Percentiles rank a stretch among this genome's conserved stretches.
Evolutionary conservation across 2,888 invertebrate species (phyloP).

Genomic region (Drosophila atroscutellata): DNA sequence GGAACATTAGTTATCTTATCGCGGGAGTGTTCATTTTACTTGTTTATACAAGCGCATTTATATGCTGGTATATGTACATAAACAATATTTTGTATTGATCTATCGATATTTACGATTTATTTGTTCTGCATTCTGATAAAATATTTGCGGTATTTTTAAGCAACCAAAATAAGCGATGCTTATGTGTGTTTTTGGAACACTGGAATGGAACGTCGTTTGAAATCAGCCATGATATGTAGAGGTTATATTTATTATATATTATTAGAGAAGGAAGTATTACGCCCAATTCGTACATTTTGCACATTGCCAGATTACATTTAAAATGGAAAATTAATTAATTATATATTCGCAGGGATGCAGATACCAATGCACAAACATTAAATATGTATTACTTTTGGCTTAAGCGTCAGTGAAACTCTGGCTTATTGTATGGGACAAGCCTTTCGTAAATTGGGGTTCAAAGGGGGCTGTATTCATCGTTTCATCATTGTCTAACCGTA

Average conservation of each 20-base stretch:
- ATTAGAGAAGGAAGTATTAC: not conserved
- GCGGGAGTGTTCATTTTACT: conserved; percentile 46
- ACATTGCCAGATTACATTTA: too few relatives aligned
- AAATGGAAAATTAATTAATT: not conserved
- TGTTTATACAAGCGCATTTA: conserved; percentile 45
- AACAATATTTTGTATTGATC: conserved; percentile 20
- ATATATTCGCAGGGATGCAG: not conserved
- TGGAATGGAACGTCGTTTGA: not conserved
- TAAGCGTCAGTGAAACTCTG: not conserved
- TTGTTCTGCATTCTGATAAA: not conserved
- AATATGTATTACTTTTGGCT: not conserved
- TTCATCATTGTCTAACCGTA: not conserved
- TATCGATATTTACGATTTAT: conserved; percentile 31
- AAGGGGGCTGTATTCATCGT: not conserved
- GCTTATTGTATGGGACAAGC: not conserved
- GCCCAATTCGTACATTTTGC: not conserved
- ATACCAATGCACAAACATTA: not conserved
- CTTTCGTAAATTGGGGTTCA: not conserved
- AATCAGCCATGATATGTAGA: not conserved
- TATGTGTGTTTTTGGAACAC: not conserved
- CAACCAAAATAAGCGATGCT: not conserved
- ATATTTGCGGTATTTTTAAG: conserved; percentile 14
- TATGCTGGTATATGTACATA: conserved; percentile 24
- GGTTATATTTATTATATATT: not conserved
- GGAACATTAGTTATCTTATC: conserved; percentile 58